A percentile compares a stretch with the other conserved stretches of the same genome.
Conservation (phyloP, 2,888 invertebrate genomes). For the Ariolimax columbianus region DNA sequence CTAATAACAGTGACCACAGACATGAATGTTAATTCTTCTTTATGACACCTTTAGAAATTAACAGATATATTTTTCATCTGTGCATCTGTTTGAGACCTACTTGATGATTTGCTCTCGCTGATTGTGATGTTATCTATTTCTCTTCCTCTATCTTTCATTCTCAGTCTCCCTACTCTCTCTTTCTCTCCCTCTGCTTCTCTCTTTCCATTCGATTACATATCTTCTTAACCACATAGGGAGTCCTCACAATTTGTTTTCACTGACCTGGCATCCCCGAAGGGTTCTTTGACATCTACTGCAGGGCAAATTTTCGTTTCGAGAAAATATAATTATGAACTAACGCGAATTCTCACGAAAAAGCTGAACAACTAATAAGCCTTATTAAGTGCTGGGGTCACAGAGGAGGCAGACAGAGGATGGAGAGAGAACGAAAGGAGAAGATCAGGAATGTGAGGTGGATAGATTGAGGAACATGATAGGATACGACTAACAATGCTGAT, state of each 20-base stretch:
- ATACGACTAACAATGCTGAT: no score
- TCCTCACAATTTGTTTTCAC: background rate
- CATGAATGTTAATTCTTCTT: no score
- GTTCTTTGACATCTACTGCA: background rate
- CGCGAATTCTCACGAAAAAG: background rate
- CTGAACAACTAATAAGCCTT: slow-evolving; percentile 1
- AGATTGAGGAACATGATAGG: background rate
- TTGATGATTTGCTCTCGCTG: no score
- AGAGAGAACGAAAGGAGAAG: background rate
- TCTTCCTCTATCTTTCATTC: background rate
- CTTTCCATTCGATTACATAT: background rate
- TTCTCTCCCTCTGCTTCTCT: background rate
- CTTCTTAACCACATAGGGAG: background rate
- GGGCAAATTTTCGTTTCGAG: background rate
- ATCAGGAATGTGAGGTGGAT: background rate
- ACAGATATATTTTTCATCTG: no score
- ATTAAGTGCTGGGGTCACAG: background rate
- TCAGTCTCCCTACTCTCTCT: background rate
- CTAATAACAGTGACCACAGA: no score
- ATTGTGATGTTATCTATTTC: no score
- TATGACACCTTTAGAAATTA: no score
- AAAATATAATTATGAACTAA: background rate
- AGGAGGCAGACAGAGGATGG: background rate
- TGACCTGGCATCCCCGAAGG: background rate
- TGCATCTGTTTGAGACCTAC: no score